Base-by-base conservation (phyloP, 2,888 invertebrate species). In the Mycogona germanica region DNA sequence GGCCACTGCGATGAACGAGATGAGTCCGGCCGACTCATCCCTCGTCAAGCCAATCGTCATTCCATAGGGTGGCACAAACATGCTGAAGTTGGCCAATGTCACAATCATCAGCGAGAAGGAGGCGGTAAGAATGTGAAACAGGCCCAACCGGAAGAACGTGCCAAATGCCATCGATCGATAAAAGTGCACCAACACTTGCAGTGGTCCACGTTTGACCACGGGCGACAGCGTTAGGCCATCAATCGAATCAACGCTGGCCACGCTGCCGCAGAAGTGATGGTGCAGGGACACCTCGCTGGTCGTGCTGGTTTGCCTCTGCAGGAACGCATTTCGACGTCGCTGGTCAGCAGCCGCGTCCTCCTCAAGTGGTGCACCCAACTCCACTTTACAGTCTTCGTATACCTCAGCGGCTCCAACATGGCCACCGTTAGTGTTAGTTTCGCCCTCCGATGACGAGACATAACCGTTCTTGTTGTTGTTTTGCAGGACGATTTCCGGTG, bases 11-110 rank as follows among this genome's bases (percentile, higher is more conserved):
- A 51, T 51, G 32, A 51, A 21, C 29, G 44, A 44, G n/a, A 51
- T 30, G 29, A 51, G 35, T 42, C 52, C 52, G 28, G 52, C 52
- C 21, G 52, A 51, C n/a, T 51, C 44, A 14, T 51, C 52, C 45
- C 35, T 42, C 28, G 41, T 19, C 32, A 51, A 38, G 6, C 32
- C 21, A 14, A 51, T 42, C 14, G 38, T 37, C 5, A 5, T n/a
- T 2, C 52, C 52, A n/a, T 44, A 51, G 12, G 32, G 42, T 1
- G 52, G 52, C 25, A 51, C 45, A 25, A 40, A 51, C 52, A 51
- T 51, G 30, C 44, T 51, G 21, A 32, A 51, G 23, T 25, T 44
- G 4, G 23, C 26, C 3, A 51, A 35, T n/a, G 35, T 25, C 6
- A 51, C 35, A 14, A 51, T 17, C n/a, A 51, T 17, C 14, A 9